Conservation (phyloP, 2,888 invertebrate genomes). For the Hydriomena furcata region DNA sequence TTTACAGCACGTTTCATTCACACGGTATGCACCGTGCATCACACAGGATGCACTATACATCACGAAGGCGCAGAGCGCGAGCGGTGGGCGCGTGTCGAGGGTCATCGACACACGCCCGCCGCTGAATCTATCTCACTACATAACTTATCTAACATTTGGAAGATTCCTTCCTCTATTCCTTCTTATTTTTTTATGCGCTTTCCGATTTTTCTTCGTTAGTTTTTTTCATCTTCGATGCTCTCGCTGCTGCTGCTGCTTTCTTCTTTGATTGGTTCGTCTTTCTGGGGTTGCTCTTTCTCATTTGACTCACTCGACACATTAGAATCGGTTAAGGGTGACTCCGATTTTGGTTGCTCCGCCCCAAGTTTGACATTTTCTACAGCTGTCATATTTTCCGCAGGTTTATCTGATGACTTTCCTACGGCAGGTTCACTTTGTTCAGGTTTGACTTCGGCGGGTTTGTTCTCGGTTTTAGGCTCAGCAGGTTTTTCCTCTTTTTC, state of each 20-base stretch:
- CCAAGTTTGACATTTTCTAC: too few species aligned
- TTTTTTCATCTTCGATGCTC: constrained; percentile 28
- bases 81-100: constrained; percentile 80
- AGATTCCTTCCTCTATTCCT: constrained; percentile 43
- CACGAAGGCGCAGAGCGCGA: constrained; percentile 45
- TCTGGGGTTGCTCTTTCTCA: constrained; percentile 33
- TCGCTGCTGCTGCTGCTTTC: constrained; percentile 45
- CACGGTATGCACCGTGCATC: constrained; percentile 42
- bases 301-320: too few species aligned
- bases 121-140: constrained; percentile 51
- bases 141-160: constrained; percentile 59
- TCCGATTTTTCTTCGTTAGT: constrained; percentile 30
- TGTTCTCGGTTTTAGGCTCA: constrained; percentile 15
- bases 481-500: constrained; percentile 34
- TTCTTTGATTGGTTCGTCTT: constrained; percentile 31
- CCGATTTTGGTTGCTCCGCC: too few species aligned
- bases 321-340: too few species aligned
- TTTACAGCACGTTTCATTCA: constrained; percentile 49
- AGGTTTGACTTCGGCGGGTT: constrained; percentile 43
- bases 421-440: too few species aligned
- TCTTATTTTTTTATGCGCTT: constrained; percentile 54
- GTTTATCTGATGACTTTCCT: too few species aligned
- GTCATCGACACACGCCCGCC: constrained; percentile 78
- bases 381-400: too few species aligned
- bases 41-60: too few species aligned